These are phyloP conservation scores for Catonia carolina DNA, from an alignment of 2,888 invertebrate genomes.

Conservation along the genomic window DNA sequence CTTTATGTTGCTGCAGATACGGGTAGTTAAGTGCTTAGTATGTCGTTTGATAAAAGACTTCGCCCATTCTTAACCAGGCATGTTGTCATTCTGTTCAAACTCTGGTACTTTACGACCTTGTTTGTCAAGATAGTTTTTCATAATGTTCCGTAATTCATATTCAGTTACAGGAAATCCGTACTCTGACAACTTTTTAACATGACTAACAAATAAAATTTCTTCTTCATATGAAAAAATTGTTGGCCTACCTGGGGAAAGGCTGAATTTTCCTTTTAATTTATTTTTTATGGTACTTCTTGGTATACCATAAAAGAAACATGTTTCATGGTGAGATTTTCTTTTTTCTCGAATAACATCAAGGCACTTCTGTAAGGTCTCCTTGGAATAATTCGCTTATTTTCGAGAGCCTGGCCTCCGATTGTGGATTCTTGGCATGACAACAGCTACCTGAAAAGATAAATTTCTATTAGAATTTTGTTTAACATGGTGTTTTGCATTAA, in stretches of 20 bases:
- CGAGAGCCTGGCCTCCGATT: conserved; percentile 1
- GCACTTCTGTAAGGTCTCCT: not conserved
- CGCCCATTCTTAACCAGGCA: not conserved
- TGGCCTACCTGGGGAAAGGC: not conserved
- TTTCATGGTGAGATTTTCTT: not conserved
- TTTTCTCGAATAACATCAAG: not conserved
- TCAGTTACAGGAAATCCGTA: conserved; percentile 8
- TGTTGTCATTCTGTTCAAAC: not conserved
- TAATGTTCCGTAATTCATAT: not conserved
- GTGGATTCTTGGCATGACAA: not conserved
- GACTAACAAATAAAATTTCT: conserved; percentile 10
- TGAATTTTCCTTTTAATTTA: not conserved
- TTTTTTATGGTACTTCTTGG: not conserved
- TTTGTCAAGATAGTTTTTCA: conserved; percentile 1
- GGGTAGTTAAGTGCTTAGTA: not conserved
- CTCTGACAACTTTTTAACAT: conserved; percentile 9
- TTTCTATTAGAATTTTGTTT: no score
- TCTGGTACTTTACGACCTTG: conserved; percentile 14
- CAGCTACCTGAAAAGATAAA: no score
- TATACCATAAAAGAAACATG: not conserved
- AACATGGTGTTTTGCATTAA: no score
- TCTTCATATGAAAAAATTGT: conserved; percentile 6
- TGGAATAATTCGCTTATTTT: conserved; percentile 6
- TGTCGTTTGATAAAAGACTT: conserved; percentile 25
- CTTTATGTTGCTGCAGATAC: conserved; percentile 19